Base-by-base conservation (phyloP, 2,888 invertebrate species). In the Palloptera scutellata region DNA sequence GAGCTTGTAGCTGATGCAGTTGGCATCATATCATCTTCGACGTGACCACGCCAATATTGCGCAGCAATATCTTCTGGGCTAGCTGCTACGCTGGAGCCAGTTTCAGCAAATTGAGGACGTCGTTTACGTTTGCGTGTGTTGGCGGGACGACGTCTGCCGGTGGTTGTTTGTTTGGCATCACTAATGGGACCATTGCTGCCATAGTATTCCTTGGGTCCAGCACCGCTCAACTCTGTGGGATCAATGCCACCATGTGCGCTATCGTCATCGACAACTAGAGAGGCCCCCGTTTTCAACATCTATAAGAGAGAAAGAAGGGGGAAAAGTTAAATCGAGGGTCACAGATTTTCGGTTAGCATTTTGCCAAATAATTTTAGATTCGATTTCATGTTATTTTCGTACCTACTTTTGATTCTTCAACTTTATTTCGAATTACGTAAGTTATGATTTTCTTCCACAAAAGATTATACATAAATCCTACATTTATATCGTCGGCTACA, bases 51-150 rank as follows among this genome's bases (percentile, higher is more conserved):
- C 74, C 85, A 79, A 78, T 83, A 67, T 17, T 64, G 66, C 1
- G 63, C 51, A 1, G 40, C 43, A 19, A n/a, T 51, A 41, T 17
- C 57, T 6, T 62, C 63, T 51, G 0, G 1, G 42, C 9, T n/a
- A n/a, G 58, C 64, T 5, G 8, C 55, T 4, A 15, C 59, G 30
- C 30, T 30, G 30, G 30, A 30, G 30, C 30, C 30, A 30, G 30
- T 6, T 30, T 30, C 30, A 1, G 59, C 6, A 1, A 54, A 9
- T 51, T 72, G 72, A n/a, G 89, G 90, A 57, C 89, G 86, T 66
- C 89, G 86, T 82, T 89, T 90, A 66, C 90, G 86, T 83, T 90
- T 90, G 12, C 89, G 86, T 1, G 83, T 83, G 11, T 17, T 67
- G 62, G 87, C 84, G 0, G 70, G 8, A 45, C 30, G 71, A 76